Evolutionary conservation across 2,797 vertebrate genomes (phyloP).

Genomic region (Tiaroga cobitis): DNA sequence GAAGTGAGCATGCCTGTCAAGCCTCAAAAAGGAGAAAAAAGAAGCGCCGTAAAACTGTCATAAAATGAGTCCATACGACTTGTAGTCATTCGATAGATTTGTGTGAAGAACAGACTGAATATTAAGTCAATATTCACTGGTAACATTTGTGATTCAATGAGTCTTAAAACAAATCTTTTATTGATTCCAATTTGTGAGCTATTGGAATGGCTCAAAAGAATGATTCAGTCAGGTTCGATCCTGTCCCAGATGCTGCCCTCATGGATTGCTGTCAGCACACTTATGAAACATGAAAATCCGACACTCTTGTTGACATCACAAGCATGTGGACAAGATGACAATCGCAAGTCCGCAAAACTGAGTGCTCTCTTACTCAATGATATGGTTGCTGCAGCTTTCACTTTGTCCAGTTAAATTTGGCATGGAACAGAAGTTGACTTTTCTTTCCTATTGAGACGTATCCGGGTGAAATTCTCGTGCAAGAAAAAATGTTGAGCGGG

Average conservation of each 20-base stretch:
- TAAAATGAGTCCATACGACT: not conserved
- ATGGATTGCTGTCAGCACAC: not conserved
- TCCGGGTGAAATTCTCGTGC: not conserved
- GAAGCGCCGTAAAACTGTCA: not conserved
- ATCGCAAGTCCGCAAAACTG: not conserved
- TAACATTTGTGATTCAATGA: not conserved
- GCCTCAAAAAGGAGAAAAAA: not conserved
- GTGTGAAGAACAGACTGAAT: not conserved
- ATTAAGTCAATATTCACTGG: not conserved
- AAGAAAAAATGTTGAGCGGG: not conserved
- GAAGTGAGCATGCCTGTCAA: not conserved
- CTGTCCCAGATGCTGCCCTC: not conserved
- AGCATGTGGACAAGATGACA: not conserved
- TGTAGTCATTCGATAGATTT: not conserved
- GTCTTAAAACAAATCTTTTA: not conserved
- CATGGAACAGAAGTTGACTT: not conserved
- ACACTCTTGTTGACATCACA: not conserved
- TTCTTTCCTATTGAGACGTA: not conserved
- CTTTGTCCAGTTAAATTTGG: not conserved
- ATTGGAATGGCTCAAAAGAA: not conserved
- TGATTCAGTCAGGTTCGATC: not conserved
- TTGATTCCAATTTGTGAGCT: not conserved
- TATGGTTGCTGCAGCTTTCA: not conserved
- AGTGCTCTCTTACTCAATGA: not conserved
- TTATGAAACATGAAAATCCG: not conserved